These are phyloP conservation scores for Galerucella calmariensis DNA, from an alignment of 2,888 invertebrate genomes.

Conservation along the genomic window DNA sequence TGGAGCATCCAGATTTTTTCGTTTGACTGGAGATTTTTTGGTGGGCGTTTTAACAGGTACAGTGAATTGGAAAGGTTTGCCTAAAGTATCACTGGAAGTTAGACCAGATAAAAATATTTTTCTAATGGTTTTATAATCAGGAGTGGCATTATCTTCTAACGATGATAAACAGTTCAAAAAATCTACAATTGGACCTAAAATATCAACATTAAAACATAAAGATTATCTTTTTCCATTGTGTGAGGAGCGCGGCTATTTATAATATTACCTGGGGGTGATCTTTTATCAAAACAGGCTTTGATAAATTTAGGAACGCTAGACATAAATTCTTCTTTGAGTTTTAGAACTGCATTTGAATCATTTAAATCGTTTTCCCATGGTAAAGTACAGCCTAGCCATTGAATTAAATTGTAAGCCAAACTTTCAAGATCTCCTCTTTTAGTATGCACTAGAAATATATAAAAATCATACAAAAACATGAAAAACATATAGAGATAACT, in stretches of 20 bases:
- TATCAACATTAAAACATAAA: not conserved
- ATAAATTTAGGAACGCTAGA: slow-evolving; percentile 51
- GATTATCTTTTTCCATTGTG: no score
- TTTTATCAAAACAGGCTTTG: slow-evolving; percentile 48
- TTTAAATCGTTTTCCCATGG: slow-evolving; percentile 86
- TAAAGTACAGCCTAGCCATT: slow-evolving; percentile 86
- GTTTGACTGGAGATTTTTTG: slow-evolving; percentile 5
- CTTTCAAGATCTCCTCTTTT: slow-evolving; percentile 95
- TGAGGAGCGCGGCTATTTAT: not conserved
- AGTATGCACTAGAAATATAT: slow-evolving; percentile 71
- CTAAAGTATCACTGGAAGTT: slow-evolving; percentile 68
- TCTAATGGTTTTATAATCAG: slow-evolving; percentile 79
- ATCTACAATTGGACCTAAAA: slow-evolving; percentile 72
- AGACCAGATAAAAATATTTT: slow-evolving; percentile 75
- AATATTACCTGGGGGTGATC: slow-evolving; percentile 46
- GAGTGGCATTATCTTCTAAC: slow-evolving; percentile 77
- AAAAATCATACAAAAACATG: no score
- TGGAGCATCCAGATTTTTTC: not conserved
- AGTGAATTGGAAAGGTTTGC: slow-evolving; percentile 72
- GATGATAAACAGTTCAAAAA: slow-evolving; percentile 76
- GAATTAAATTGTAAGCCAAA: slow-evolving; percentile 90
- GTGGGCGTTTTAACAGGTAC: slow-evolving; percentile 19
- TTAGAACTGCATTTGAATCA: slow-evolving; percentile 73
- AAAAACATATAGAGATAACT: no score
- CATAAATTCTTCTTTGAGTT: slow-evolving; percentile 77